A percentile compares a stretch with the other conserved stretches of the same genome.
phyloP scores from a whole-genome alignment of 1,140 invertebrate species.

The Hylaeus anthracinus region DNA sequence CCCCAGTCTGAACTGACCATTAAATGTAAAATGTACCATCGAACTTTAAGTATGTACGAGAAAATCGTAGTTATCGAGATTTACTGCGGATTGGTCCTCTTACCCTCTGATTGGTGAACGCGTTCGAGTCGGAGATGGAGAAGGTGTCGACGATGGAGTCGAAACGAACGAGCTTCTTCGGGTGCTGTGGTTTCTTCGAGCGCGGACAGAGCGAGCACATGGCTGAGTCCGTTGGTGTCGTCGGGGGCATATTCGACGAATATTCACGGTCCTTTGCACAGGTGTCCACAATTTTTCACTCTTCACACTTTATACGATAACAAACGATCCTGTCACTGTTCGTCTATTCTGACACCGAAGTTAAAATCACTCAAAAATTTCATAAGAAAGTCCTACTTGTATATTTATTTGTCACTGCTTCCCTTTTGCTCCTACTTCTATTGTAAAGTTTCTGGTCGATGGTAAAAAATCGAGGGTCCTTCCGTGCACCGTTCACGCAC shows the following conservation, averaged over 20 bases:
- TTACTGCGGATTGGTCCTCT: slow-evolving; percentile 50
- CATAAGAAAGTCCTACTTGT: neutral
- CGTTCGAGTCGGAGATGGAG: slow-evolving; percentile 82
- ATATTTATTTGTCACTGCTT: neutral
- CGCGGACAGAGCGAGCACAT: slow-evolving; percentile 84
- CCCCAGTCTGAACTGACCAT: too few relatives aligned
- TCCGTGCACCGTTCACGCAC: neutral
- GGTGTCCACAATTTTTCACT: slow-evolving; percentile 41
- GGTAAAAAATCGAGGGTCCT: neutral
- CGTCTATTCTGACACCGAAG: neutral
- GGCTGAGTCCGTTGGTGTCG: slow-evolving; percentile 71
- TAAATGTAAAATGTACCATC: too few relatives aligned
- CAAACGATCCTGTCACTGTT: neutral
- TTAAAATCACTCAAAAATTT: neutral
- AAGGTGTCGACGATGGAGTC: slow-evolving; percentile 84
- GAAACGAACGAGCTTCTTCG: slow-evolving; percentile 84
- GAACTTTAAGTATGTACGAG: too few relatives aligned
- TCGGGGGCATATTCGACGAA: slow-evolving; percentile 75
- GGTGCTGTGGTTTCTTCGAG: slow-evolving; percentile 78
- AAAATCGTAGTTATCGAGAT: neutral
- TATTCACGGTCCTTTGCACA: slow-evolving; percentile 45
- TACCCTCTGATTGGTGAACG: slow-evolving; percentile 80
- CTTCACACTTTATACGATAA: slow-evolving; percentile 2
- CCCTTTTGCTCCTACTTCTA: too few relatives aligned
- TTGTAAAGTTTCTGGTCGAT: neutral